Evolutionary conservation across 2,113 vertebrate species (phyloP).

Genomic region (Dasyornis broadbenti): DNA sequence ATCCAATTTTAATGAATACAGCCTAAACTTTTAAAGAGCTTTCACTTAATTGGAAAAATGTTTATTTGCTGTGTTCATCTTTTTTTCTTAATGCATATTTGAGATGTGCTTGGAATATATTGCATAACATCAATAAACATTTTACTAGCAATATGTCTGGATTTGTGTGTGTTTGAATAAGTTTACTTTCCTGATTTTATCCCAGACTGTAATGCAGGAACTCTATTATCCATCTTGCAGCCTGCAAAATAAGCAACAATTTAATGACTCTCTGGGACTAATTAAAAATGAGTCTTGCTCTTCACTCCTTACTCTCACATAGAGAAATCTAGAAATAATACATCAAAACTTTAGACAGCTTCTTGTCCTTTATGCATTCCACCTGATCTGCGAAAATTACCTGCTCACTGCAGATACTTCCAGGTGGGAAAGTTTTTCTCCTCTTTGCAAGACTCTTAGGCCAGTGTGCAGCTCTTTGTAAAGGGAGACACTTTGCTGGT

Average conservation of each 20-base stretch:
- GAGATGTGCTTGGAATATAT: constrained; percentile 5
- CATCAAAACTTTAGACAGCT: background rate
- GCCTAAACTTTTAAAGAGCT: constrained; percentile 20
- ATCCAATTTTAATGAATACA: constrained; percentile 25
- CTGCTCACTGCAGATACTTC: background rate
- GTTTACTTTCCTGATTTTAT: constrained; percentile 27
- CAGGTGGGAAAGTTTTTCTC: background rate
- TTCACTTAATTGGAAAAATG: constrained; percentile 43
- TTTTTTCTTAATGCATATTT: constrained; percentile 22
- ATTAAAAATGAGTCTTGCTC: constrained; percentile 41
- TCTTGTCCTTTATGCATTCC: background rate
- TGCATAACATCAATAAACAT: background rate
- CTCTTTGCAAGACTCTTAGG: background rate
- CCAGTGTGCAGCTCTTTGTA: background rate
- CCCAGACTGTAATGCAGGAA: background rate
- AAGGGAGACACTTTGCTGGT: background rate
- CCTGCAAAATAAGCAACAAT: constrained; percentile 48
- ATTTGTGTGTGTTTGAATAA: background rate
- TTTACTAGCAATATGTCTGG: constrained; percentile 17
- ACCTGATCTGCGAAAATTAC: background rate
- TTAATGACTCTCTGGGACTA: constrained; percentile 43
- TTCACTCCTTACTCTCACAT: background rate
- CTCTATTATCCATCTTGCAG: constrained; percentile 18
- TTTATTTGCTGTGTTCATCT: constrained; percentile 27
- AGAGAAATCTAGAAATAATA: background rate